These are phyloP conservation scores for Clusia tigrina DNA, from an alignment of 2,888 invertebrate genomes.

Conservation along the genomic window DNA sequence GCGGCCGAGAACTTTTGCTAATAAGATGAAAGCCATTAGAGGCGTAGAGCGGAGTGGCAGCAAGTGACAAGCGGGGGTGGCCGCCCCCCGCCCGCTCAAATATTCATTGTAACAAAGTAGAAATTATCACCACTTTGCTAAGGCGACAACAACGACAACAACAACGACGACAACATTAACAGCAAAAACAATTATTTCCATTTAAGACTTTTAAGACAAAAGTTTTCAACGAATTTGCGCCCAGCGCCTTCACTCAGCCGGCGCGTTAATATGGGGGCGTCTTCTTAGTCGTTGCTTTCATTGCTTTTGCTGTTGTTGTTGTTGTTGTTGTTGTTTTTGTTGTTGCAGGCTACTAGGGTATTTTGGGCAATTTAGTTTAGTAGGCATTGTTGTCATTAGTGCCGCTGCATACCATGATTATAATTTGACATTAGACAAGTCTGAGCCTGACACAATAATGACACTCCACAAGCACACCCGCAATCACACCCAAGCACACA, in stretches of 20 bases:
- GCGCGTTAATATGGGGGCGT: neutral
- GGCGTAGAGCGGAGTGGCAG: slow-evolving; percentile 11
- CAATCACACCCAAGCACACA: slow-evolving; percentile 14
- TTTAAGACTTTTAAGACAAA: slow-evolving; percentile 52
- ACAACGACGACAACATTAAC: slow-evolving; percentile 23
- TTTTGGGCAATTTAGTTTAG: too few relatives aligned
- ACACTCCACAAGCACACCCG: slow-evolving; percentile 53
- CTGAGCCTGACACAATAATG: slow-evolving; percentile 60
- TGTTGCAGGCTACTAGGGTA: slow-evolving; percentile 47
- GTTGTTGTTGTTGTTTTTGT: neutral
- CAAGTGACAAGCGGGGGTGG: neutral
- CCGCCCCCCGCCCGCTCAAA: neutral
- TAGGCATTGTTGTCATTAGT: slow-evolving; percentile 44
- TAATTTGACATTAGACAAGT: slow-evolving; percentile 60
- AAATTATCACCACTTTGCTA: slow-evolving; percentile 59
- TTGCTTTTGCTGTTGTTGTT: too few relatives aligned
- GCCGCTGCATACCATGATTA: slow-evolving; percentile 49
- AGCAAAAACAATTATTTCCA: slow-evolving; percentile 36
- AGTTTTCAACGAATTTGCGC: slow-evolving; percentile 44
- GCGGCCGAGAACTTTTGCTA: slow-evolving; percentile 58
- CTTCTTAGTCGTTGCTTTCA: neutral
- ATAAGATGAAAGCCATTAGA: slow-evolving; percentile 59
- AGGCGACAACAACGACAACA: slow-evolving; percentile 41
- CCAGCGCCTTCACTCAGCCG: neutral
- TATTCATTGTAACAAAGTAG: slow-evolving; percentile 51